Percentiles rank a stretch among this genome's conserved stretches.
These are phyloP conservation scores for Nesogale talazaci DNA, from an alignment of 2,113 vertebrate genomes.

Conservation along the genomic window DNA sequence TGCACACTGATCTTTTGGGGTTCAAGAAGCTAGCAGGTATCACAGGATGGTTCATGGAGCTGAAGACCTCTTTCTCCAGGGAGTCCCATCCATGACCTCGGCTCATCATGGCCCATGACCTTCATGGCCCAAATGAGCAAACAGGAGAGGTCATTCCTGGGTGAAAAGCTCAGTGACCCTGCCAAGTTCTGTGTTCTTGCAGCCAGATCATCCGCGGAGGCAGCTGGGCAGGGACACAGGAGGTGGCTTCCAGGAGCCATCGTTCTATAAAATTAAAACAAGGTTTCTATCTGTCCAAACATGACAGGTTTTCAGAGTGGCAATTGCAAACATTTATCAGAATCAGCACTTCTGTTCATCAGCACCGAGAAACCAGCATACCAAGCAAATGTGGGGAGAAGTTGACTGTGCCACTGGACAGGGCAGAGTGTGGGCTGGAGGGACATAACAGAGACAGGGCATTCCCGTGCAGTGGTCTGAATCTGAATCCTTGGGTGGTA, in stretches of 20 bases:
- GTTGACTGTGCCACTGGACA: not conserved
- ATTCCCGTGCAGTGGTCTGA: too few species aligned
- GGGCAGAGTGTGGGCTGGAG: not conserved
- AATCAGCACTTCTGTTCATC: too few species aligned
- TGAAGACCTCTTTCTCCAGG: fast-evolving
- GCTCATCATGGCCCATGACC: too few species aligned
- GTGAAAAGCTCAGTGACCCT: fast-evolving
- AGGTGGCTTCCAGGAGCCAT: fast-evolving
- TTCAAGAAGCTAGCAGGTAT: not conserved
- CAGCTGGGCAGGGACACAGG: too few species aligned
- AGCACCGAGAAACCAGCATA: not conserved
- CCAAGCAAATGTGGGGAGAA: not conserved
- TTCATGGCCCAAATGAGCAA: not conserved
- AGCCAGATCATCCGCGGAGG: not conserved
- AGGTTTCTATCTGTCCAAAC: not conserved
- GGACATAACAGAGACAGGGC: too few species aligned
- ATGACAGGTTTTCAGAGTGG: not conserved
- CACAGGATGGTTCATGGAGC: fast-evolving
- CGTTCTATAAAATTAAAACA: not conserved
- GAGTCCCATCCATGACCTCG: fast-evolving
- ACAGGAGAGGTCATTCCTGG: fast-evolving
- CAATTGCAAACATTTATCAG: fast-evolving
- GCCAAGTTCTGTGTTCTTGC: not conserved
- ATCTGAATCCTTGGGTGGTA: not conserved
- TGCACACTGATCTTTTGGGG: not conserved